These are phyloP conservation scores for Amiota minor DNA, from an alignment of 2,888 invertebrate genomes.

Conservation along the genomic window DNA sequence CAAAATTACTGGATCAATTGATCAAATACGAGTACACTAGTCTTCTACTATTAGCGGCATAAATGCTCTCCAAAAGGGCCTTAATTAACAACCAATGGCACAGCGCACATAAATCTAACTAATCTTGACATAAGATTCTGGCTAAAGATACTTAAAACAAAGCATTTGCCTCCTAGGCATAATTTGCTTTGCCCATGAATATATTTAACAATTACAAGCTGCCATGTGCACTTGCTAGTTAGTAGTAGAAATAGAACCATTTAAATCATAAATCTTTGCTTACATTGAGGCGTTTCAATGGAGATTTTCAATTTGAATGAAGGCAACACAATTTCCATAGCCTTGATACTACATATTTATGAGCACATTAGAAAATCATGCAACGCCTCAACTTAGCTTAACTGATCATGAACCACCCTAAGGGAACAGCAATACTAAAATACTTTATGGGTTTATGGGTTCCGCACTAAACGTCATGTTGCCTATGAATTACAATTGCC, in stretches of 20 bases:
- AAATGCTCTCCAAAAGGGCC: not conserved
- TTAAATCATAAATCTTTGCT: slow-evolving; percentile 35
- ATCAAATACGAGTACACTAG: too few species aligned
- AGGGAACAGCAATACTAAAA: too few species aligned
- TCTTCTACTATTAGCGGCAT: not conserved
- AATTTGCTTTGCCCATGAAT: too few species aligned
- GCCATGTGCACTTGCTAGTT: too few species aligned
- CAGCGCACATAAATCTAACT: too few species aligned
- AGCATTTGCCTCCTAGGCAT: too few species aligned
- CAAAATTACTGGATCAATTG: not conserved
- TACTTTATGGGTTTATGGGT: not conserved
- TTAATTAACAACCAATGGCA: too few species aligned
- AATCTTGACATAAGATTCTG: too few species aligned
- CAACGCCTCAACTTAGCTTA: slow-evolving; percentile 33
- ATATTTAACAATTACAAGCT: too few species aligned
- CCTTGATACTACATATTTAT: slow-evolving; percentile 44
- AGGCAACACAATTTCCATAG: slow-evolving; percentile 8
- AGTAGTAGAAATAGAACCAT: too few species aligned
- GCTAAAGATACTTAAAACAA: too few species aligned
- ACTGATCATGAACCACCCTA: too few species aligned
- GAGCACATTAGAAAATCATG: slow-evolving; percentile 46
- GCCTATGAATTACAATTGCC: slow-evolving; percentile 7
- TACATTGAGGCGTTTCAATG: slow-evolving; percentile 36
- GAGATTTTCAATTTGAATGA: not conserved
- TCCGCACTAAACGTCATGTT: slow-evolving; percentile 13